Percentiles rank a stretch among this genome's conserved stretches.
These are phyloP conservation scores for Halichoerus grypus DNA, from an alignment of 2,113 vertebrate genomes.

Conservation along the genomic window DNA sequence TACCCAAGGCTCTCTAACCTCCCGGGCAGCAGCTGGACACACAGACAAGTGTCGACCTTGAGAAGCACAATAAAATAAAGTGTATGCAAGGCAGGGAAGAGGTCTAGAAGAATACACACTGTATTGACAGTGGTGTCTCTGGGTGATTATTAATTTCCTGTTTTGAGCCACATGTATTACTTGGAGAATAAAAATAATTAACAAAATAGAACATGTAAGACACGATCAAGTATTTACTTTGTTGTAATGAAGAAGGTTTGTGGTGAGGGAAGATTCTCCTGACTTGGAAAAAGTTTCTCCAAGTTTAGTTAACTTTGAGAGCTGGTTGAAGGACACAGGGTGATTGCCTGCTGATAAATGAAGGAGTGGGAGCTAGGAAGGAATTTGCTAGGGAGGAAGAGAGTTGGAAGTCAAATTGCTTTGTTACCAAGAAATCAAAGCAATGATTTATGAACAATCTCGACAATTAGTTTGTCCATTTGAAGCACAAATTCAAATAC, in stretches of 20 bases:
- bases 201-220: background rate
- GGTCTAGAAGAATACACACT: background rate
- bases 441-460: constrained; percentile 60
- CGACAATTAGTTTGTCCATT: constrained; percentile 37
- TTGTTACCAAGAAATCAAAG: constrained; percentile 66
- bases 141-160: background rate
- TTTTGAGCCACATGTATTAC: background rate
- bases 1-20: background rate
- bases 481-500: constrained; percentile 55
- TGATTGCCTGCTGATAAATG: background rate
- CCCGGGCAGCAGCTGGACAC: background rate
- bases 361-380: background rate
- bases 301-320: background rate
- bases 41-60: background rate
- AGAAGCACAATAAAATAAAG: background rate
- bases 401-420: constrained; percentile 39
- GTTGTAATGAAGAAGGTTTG: background rate
- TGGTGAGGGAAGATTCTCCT: background rate
- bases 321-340: background rate
- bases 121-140: background rate
- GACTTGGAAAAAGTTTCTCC: background rate
- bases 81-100: background rate
- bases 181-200: background rate
- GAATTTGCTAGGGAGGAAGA: background rate
- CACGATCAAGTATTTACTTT: background rate